Conservation (phyloP, 2,113 vertebrate genomes). For the Centrocercus urophasianus region DNA sequence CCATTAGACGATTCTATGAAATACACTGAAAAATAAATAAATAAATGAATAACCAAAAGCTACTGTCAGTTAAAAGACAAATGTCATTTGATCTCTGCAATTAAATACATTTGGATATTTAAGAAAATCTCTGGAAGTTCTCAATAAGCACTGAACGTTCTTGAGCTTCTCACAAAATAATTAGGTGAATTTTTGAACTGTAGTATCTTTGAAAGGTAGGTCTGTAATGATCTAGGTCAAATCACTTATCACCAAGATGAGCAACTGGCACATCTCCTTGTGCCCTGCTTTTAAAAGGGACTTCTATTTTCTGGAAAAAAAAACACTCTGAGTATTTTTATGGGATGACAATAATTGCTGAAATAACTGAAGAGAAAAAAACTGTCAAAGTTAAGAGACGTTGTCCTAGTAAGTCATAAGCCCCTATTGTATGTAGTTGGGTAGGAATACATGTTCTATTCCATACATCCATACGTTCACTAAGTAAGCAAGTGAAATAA, state of each 20-base stretch:
- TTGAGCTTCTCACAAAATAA: neutral
- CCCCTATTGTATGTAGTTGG: neutral
- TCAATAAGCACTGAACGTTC: neutral
- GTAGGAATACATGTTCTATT: neutral
- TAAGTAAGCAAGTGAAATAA: neutral
- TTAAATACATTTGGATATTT: neutral
- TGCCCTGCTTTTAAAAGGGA: neutral
- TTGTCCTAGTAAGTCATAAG: neutral
- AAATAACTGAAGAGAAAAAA: neutral
- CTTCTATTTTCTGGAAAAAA: neutral
- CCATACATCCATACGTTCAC: rapidly evolving
- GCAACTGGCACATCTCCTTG: neutral
- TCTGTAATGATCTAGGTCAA: neutral
- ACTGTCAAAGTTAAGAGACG: neutral
- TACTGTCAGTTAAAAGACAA: neutral
- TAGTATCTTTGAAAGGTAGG: neutral
- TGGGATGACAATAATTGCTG: neutral
- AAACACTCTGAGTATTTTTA: neutral
- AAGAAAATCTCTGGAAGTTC: neutral
- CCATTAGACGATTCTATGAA: too few relatives aligned
- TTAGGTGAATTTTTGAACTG: rapidly evolving
- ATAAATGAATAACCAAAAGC: neutral
- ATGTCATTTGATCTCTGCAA: neutral
- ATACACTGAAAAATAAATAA: neutral
- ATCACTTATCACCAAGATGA: neutral